These are phyloP conservation scores for Discoglossus pictus DNA, from an alignment of 2,797 vertebrate species.

Conservation along the genomic window DNA sequence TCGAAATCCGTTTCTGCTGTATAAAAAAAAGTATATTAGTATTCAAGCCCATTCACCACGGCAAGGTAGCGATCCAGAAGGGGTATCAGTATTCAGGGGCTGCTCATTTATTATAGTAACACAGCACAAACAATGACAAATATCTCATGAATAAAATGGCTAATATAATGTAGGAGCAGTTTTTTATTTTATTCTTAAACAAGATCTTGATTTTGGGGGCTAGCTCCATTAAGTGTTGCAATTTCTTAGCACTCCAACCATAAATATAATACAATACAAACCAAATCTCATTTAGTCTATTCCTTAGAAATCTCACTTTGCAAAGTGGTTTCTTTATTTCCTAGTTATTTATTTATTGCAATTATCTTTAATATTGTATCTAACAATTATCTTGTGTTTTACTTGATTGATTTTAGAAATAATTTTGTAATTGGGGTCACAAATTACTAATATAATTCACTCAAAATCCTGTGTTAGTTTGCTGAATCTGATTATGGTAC, in stretches of 20 bases:
- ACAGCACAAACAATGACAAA: no score
- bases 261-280: constrained; percentile 7
- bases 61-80: no score
- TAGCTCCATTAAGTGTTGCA: no score
- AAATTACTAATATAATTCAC: constrained; percentile 51
- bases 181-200: no score
- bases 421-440: constrained; percentile 51
- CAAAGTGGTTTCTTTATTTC: background rate
- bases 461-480: constrained; percentile 47
- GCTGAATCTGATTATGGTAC: constrained; percentile 42
- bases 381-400: constrained; percentile 46
- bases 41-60: no score
- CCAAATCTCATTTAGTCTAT: background rate
- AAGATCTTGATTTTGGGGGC: no score
- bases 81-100: no score
- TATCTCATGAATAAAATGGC: no score
- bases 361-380: constrained; percentile 42
- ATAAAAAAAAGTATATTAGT: no score
- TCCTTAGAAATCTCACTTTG: constrained; percentile 11
- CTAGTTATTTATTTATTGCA: constrained; percentile 40
- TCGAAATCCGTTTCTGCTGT: no score
- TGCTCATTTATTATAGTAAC: no score
- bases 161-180: no score
- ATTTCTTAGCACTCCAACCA: background rate
- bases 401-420: constrained; percentile 50